Conservation (phyloP, 2,888 invertebrate genomes). For the Tetragonula carbonaria region DNA sequence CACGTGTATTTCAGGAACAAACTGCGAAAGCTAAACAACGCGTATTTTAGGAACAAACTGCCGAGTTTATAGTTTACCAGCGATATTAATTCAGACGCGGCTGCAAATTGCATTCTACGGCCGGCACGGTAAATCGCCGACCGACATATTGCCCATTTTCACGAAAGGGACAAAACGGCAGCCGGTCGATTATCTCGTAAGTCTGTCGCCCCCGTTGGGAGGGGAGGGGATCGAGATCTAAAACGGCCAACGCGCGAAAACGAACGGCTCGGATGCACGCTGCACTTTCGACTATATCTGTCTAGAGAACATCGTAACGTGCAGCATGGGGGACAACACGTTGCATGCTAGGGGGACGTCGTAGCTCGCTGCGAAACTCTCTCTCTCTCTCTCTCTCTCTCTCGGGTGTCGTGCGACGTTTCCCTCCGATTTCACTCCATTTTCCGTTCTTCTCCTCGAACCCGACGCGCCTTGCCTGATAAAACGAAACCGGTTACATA, state of each 20-base stretch:
- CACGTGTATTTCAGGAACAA: background rate
- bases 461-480: background rate
- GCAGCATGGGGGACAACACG: constrained; percentile 11
- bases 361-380: constrained; percentile 13
- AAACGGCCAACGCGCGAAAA: constrained; percentile 30
- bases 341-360: constrained; percentile 8
- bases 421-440: constrained; percentile 38
- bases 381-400: background rate
- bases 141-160: constrained; percentile 10
- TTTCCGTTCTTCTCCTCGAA: constrained; percentile 7
- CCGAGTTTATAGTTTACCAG: background rate
- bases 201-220: background rate
- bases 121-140: constrained; percentile 2
- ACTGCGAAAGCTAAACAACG: background rate
- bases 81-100: constrained; percentile 15
- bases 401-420: constrained; percentile 49
- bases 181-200: constrained; percentile 23
- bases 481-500: constrained; percentile 1
- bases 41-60: background rate
- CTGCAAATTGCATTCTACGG: constrained; percentile 16
- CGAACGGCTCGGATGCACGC: constrained; percentile 22
- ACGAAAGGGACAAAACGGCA: constrained; percentile 17
- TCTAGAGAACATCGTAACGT: constrained; percentile 53
- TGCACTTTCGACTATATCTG: constrained; percentile 29
- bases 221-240: background rate